These are phyloP conservation scores for Rapana venosa DNA, from an alignment of 2,888 invertebrate species.

Conservation along the genomic window DNA sequence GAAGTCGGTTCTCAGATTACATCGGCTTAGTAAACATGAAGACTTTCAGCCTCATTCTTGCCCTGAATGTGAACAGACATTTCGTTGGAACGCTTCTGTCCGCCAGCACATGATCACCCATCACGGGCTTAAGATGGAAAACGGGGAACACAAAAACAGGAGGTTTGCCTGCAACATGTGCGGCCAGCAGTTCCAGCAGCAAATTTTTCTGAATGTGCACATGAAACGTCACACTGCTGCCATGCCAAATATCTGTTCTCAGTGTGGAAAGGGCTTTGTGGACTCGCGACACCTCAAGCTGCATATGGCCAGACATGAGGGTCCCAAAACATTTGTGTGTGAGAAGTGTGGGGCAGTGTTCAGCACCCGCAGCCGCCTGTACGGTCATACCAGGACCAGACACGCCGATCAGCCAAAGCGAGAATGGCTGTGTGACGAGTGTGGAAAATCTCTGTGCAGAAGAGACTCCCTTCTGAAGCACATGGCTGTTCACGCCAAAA, in stretches of 20 bases:
- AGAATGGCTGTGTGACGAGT: constrained; percentile 33
- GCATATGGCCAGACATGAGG: constrained; percentile 33
- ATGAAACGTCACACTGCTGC: neutral
- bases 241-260: constrained; percentile 1
- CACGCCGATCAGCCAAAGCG: neutral
- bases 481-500: constrained; percentile 21
- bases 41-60: constrained; percentile 27
- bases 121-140: neutral
- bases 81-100: constrained; percentile 32
- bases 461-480: constrained; percentile 34
- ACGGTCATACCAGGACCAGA: neutral
- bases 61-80: constrained; percentile 18
- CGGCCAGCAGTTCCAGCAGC: constrained; percentile 12
- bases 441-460: constrained; percentile 26
- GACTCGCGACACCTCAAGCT: constrained; percentile 15
- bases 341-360: constrained; percentile 33
- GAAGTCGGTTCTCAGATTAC: constrained; percentile 9
- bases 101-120: neutral
- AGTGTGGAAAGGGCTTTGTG: constrained; percentile 35
- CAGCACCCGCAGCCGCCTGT: neutral
- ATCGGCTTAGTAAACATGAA: neutral
- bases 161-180: constrained; percentile 24
- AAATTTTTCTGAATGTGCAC: constrained; percentile 29
- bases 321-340: constrained; percentile 28
- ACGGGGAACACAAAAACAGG: neutral